These are phyloP conservation scores for Ahaetulla prasina DNA, from an alignment of 2,113 vertebrate species.

Conservation along the genomic window DNA sequence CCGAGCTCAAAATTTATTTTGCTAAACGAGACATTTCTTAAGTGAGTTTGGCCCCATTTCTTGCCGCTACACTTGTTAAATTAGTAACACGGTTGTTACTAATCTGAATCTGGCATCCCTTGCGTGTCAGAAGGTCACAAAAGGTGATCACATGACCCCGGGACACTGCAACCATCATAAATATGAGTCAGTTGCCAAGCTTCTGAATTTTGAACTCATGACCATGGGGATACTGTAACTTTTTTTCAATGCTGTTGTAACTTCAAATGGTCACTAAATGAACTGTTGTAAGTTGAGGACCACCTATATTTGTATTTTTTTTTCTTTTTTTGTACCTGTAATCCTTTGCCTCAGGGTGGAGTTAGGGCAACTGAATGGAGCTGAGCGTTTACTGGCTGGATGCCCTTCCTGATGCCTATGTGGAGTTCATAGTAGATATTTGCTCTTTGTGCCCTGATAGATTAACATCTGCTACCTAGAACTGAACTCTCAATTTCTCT, in stretches of 20 bases:
- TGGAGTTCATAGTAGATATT: background rate
- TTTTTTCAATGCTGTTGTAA: background rate
- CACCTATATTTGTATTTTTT: background rate
- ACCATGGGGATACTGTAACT: background rate
- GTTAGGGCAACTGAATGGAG: background rate
- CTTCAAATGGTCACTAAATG: background rate
- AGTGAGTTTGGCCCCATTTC: background rate
- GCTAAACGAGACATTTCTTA: background rate
- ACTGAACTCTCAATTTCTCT: background rate
- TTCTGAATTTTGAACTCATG: background rate
- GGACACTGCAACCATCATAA: background rate
- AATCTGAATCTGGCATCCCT: background rate
- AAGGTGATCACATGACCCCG: background rate
- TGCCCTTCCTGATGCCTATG: background rate
- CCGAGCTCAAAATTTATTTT: background rate
- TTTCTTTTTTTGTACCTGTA: background rate
- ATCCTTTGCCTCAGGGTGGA: background rate
- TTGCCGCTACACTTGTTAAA: background rate
- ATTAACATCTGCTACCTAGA: background rate
- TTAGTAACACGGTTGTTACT: background rate
- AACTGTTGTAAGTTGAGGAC: background rate
- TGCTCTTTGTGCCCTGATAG: background rate
- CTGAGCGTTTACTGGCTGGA: background rate
- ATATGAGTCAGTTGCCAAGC: background rate
- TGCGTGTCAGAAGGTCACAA: background rate